A percentile compares a stretch with the other conserved stretches of the same genome.
Evolutionary conservation across 1,140 invertebrate genomes (phyloP).

Genomic region (Prorops nasuta): DNA sequence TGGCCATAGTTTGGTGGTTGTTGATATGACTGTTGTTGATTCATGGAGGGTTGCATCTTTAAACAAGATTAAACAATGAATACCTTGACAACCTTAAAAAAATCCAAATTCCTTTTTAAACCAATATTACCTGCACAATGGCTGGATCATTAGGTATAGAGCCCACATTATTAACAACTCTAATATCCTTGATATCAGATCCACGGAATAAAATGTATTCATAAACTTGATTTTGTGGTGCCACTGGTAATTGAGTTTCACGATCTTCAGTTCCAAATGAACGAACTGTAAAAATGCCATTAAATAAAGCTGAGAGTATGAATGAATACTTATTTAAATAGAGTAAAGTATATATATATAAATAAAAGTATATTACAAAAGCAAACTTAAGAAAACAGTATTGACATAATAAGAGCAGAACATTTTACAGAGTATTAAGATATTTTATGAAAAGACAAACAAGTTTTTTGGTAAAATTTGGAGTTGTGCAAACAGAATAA

Average conservation of each 20-base stretch:
- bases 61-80: conserved; percentile 33
- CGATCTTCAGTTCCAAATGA: conserved; percentile 99
- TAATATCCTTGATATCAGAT: conserved; percentile 97
- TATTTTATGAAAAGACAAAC: too few species aligned
- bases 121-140: conserved; percentile 86
- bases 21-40: conserved; percentile 56
- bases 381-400: too few species aligned
- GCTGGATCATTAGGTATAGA: conserved; percentile 88
- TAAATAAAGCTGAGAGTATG: conserved; percentile 5
- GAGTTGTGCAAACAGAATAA: too few species aligned
- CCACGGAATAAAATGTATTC: conserved; percentile 98
- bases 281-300: conserved; percentile 75
- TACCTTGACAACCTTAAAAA: too few species aligned
- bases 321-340: too few species aligned
- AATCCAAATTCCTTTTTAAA: too few species aligned
- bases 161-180: conserved; percentile 81
- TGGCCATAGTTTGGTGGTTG: conserved; percentile 54
- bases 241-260: conserved; percentile 88
- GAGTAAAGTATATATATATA: too few species aligned
- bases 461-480: too few species aligned
- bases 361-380: too few species aligned
- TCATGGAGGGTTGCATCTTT: conserved; percentile 68
- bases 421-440: too few species aligned
- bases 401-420: too few species aligned
- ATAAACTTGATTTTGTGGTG: conserved; percentile 95